Evolutionary conservation across 2,888 invertebrate species (phyloP).

Genomic region (Prosopocoilus inquinatus): DNA sequence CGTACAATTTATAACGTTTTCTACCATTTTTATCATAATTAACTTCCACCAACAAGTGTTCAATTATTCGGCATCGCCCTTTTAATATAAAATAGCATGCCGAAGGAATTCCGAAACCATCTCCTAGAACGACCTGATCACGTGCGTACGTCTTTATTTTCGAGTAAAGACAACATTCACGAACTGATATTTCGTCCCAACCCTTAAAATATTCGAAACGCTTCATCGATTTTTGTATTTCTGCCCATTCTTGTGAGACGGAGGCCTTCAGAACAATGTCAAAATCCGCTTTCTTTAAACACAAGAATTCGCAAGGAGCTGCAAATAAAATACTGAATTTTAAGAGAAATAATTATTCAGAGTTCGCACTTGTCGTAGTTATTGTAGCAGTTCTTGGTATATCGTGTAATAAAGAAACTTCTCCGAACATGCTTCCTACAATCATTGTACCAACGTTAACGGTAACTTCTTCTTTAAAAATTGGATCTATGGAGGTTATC

Average conservation of each 20-base stretch:
- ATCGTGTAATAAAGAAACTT: conserved; percentile 62
- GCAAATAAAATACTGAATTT: conserved; percentile 17
- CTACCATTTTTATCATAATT: conserved; percentile 45
- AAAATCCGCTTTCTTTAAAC: conserved; percentile 61
- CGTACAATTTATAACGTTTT: conserved; percentile 52
- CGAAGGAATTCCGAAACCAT: conserved; percentile 50
- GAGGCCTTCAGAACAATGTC: conserved; percentile 58
- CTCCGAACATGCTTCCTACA: conserved; percentile 65
- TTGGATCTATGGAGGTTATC: conserved; percentile 54
- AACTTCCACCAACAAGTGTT: conserved; percentile 54
- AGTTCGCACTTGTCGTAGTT: conserved; percentile 53
- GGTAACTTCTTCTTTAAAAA: conserved; percentile 51
- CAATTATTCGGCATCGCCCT: conserved; percentile 59
- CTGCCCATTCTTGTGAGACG: conserved; percentile 62
- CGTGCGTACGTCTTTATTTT: conserved; percentile 57
- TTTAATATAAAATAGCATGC: conserved; percentile 57
- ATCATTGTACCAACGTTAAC: conserved; percentile 55
- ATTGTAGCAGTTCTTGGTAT: conserved; percentile 62
- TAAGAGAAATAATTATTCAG: background rate
- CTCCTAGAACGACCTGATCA: conserved; percentile 59
- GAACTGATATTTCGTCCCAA: conserved; percentile 58
- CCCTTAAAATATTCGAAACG: conserved; percentile 64
- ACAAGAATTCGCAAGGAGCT: conserved; percentile 63
- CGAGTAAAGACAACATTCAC: conserved; percentile 66
- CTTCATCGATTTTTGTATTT: conserved; percentile 58